Evolutionary conservation across 2,797 vertebrate genomes (phyloP), one percentile per base, ranked within the genome.

Genomic region (Pampus argenteus): DNA sequence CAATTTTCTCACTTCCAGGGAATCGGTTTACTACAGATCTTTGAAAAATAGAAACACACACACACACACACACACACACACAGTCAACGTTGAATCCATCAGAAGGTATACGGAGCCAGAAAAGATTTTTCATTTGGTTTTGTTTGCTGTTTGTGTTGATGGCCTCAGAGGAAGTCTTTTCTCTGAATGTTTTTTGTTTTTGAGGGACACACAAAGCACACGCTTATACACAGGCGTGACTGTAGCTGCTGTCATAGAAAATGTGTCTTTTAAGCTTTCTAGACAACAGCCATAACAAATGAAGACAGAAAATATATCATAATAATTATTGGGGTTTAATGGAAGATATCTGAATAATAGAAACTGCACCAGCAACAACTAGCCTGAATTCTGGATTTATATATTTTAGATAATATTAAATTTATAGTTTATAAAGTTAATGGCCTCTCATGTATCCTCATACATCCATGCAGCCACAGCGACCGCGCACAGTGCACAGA

Each of bases 91-190:
- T 81, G 78, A 28, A 76, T 44, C 38, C 54, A 55, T 79, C 66
- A 66, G 74, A 71, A 61, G 54, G 22, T 54, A 26, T 36, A 52
- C 76, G 66, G 38, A 71, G 57, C 55, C 51, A 71, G 56, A 59
- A 62, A 84, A 65, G 0, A 36, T 38, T 63, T 71, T 76, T 72
- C 60, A 73, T 81, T 81, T 78, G 60, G 50, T 64, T 77, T 69
- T 81, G 76, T 85, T 79, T 86, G 66, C 63, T 82, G 77, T 71
- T 76, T 74, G 71, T 74, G 71, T 67, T 63, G 67, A 79, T 74
- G 75, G 66, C 61, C 80, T 76, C 79, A 68, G 55, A 81, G 77
- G 71, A 79, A 72, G 64, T 75, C 62, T 85, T 38, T 56, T 82
- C 63, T 68, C 61, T 61, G 55, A 83, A 49, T 70, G 60, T 38